Conservation (phyloP, 2,888 invertebrate species). For the Chrysolina oricalcia region DNA sequence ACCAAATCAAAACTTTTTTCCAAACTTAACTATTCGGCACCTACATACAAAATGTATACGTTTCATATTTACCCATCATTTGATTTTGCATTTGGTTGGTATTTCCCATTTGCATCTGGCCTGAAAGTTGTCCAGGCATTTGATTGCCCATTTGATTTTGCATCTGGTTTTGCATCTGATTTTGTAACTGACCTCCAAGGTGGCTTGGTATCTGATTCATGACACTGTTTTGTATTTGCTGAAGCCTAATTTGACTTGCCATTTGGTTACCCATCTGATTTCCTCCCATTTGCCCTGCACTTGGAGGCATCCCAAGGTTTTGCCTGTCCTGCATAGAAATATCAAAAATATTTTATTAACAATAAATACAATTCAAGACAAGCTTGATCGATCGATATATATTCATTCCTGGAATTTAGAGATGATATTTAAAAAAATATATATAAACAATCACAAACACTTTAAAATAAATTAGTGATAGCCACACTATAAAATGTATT, state of each 20-base stretch:
- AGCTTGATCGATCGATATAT: too few species aligned
- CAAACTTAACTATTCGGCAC: too few species aligned
- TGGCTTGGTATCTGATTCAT: slow-evolving; percentile 70
- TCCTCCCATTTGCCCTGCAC: slow-evolving; percentile 71
- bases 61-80: slow-evolving; percentile 59
- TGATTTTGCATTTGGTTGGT: slow-evolving; percentile 59
- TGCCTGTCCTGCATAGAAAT: slow-evolving; percentile 59
- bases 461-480: too few species aligned
- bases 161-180: slow-evolving; percentile 64
- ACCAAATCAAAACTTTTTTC: too few species aligned
- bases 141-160: slow-evolving; percentile 53
- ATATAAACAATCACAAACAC: too few species aligned
- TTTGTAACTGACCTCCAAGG: slow-evolving; percentile 64
- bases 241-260: slow-evolving; percentile 70
- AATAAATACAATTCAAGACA: too few species aligned
- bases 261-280: slow-evolving; percentile 67
- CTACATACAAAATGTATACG: too few species aligned
- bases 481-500: too few species aligned
- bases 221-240: slow-evolving; percentile 72
- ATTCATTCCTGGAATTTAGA: too few species aligned
- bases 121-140: slow-evolving; percentile 57
- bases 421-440: too few species aligned
- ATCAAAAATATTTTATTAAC: background rate
- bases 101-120: slow-evolving; percentile 67
- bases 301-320: slow-evolving; percentile 70